Base-by-base conservation (phyloP, 1,140 invertebrate genomes). In the Rhopalosiphum padi region DNA sequence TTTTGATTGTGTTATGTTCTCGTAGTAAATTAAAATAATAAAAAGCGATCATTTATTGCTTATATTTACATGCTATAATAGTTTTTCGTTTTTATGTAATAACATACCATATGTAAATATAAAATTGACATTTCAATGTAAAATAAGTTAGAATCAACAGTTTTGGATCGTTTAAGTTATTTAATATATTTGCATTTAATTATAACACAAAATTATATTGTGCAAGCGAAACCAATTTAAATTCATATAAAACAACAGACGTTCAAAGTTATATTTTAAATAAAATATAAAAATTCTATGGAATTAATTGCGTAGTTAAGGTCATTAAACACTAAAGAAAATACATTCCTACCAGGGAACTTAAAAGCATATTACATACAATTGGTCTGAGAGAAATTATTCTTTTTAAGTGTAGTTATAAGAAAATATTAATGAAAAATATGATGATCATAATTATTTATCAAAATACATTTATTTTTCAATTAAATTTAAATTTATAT, bases 101-200 rank as follows among this genome's bases (percentile, higher is more conserved):
- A 85, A 25, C 30, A 9, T 18, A 46, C 3, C 18, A 85, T 85
- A 41, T 82, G n/a, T 43, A 37, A 6, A 35, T 48, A 86, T 25
- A 41, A 25, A 51, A 51, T 88, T 87, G 43, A 4, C 8, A 53
- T 51, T 88, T 88, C 25, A 11, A 48, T 53, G 1, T 35, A 9
- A 8, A 22, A 23, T 9, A 53, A 37, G n/a, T 37, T 88, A 37
- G 21, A 7, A 68, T 43, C 25, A 43, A 41, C 37, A 90, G n/a
- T 55, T 86, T 86, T 43, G 23, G 41, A 35, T 55, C 21, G 30
- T 89, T 89, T 60, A 23, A 90, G 25, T 90, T 90, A 55, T 90
- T 68, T 43, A n/a, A 41, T 43, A 30, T 90, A 90, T 90, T 90
- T 43, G 53, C 30, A 90, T 68, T 90, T 60, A 90, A 46, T 90